phyloP scores from a whole-genome alignment of 2,888 invertebrate genomes.

The Pollenia labialis region DNA sequence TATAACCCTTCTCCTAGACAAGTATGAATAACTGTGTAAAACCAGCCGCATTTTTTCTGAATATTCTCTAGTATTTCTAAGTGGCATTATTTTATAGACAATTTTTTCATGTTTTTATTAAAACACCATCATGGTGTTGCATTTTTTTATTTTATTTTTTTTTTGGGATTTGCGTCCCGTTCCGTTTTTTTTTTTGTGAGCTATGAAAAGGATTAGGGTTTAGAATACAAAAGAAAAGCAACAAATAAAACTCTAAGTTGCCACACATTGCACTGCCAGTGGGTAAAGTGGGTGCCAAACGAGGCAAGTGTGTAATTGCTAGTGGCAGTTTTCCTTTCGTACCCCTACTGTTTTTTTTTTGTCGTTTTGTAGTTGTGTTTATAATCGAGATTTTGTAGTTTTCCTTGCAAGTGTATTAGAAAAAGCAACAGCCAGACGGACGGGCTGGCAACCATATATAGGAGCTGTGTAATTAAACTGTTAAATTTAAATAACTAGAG shows the following conservation, averaged over 20 bases:
- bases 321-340: slow-evolving; percentile 60
- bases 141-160: slow-evolving; percentile 29
- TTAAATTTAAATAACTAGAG: slow-evolving; percentile 58
- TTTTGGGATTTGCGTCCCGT: slow-evolving; percentile 36
- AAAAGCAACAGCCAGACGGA: neutral
- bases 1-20: slow-evolving; percentile 43
- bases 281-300: slow-evolving; percentile 58
- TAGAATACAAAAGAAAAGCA: slow-evolving; percentile 27
- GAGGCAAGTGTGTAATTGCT: slow-evolving; percentile 59
- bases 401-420: slow-evolving; percentile 39
- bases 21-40: slow-evolving; percentile 55
- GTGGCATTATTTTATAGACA: slow-evolving; percentile 62
- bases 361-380: slow-evolving; percentile 28
- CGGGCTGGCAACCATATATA: neutral
- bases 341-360: neutral
- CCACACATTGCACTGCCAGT: slow-evolving; percentile 56
- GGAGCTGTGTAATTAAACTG: slow-evolving; percentile 59
- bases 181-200: slow-evolving; percentile 39
- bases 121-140: slow-evolving; percentile 48
- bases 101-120: slow-evolving; percentile 57
- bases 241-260: slow-evolving; percentile 16
- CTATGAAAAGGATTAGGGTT: slow-evolving; percentile 70
- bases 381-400: slow-evolving; percentile 55
- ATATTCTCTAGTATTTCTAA: slow-evolving; percentile 28
- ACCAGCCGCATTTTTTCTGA: slow-evolving; percentile 1